These are phyloP conservation scores for Ruditapes philippinarum DNA, from an alignment of 1,140 invertebrate species.

Conservation along the genomic window DNA sequence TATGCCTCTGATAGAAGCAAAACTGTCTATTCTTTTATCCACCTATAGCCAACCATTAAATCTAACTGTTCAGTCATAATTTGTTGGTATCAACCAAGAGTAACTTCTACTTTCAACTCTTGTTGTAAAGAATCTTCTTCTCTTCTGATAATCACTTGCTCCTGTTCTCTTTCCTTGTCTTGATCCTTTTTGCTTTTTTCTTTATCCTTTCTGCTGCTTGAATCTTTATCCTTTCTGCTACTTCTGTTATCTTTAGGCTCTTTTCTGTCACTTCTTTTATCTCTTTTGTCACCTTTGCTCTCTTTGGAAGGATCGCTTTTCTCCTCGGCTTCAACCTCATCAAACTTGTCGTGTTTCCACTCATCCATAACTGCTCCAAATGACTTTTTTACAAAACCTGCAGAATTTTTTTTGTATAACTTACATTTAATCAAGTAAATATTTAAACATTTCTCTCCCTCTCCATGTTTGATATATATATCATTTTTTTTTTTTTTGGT, in stretches of 20 bases:
- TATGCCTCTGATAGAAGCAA: too few species aligned
- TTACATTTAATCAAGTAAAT: too few species aligned
- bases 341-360: conserved; percentile 65
- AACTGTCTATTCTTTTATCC: too few species aligned
- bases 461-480: too few species aligned
- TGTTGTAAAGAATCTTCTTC: conserved; percentile 5
- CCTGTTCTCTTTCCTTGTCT: background rate
- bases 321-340: conserved; percentile 30
- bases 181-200: conserved; percentile 1
- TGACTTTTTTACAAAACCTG: background rate
- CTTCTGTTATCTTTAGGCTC: background rate
- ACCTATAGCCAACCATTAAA: too few species aligned
- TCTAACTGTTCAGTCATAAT: too few species aligned
- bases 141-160: background rate
- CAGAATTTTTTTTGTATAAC: too few species aligned
- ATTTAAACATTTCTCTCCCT: too few species aligned
- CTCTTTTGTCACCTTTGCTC: background rate
- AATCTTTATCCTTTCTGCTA: background rate
- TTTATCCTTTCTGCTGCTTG: conserved; percentile 20
- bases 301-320: background rate
- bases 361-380: conserved; percentile 13
- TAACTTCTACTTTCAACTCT: conserved; percentile 28
- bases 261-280: conserved; percentile 6
- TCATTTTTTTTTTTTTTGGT: too few species aligned
- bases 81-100: background rate